Conservation (phyloP, 2,797 vertebrate species). For the Darevskia mixta region DNA sequence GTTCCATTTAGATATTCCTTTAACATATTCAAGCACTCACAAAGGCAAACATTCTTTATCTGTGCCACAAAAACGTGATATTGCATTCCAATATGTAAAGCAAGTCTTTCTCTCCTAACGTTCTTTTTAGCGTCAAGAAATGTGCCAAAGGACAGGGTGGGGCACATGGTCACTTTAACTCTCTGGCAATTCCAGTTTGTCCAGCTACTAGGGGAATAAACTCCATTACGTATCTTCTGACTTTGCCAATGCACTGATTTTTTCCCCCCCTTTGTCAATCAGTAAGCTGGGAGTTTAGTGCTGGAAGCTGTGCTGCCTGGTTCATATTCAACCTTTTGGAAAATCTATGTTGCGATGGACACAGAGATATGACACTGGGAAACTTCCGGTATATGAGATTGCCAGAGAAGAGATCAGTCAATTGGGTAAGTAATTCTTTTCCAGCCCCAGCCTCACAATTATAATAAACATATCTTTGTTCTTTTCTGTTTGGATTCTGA, state of each 20-base stretch:
- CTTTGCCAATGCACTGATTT: not conserved
- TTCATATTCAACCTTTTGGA: not conserved
- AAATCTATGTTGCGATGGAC: not conserved
- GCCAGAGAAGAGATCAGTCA: slow-evolving; percentile 21
- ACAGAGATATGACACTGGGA: slow-evolving; percentile 6
- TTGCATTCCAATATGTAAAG: not conserved
- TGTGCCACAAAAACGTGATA: not conserved
- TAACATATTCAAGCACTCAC: not conserved
- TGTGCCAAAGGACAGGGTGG: not conserved
- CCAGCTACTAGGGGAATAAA: not conserved
- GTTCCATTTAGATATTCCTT: not conserved
- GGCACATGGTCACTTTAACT: not conserved
- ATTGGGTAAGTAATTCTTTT: slow-evolving; percentile 29
- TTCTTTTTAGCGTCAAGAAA: slow-evolving; percentile 5
- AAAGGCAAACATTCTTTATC: slow-evolving; percentile 13
- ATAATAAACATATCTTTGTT: slow-evolving; percentile 11
- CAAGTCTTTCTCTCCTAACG: not conserved
- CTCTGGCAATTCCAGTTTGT: slow-evolving; percentile 34
- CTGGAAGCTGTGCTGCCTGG: slow-evolving; percentile 1
- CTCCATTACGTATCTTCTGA: not conserved
- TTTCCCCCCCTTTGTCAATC: not conserved
- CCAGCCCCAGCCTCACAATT: not conserved
- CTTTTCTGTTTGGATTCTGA: slow-evolving; percentile 28
- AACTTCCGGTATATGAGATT: slow-evolving; percentile 39
- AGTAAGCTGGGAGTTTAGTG: not conserved